A percentile compares a stretch with the other conserved stretches of the same genome.
Conservation (phyloP, 2,888 invertebrate species). For the Germaria angustata region DNA sequence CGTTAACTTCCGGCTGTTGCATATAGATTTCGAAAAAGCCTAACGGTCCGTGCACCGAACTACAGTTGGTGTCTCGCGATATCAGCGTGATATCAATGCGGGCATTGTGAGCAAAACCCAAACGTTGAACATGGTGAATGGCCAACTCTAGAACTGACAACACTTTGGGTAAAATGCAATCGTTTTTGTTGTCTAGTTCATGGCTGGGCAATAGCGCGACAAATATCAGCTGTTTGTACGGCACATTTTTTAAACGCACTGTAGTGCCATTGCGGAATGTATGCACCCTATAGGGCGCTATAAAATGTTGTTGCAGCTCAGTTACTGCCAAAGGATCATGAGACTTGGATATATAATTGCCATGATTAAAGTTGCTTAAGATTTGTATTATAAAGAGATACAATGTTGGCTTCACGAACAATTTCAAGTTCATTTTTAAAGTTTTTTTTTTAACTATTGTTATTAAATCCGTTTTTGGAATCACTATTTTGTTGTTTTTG, state of each 20-base stretch:
- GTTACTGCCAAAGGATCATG: slow-evolving; percentile 45
- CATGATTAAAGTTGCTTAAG: slow-evolving; percentile 26
- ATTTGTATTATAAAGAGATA: slow-evolving; percentile 41
- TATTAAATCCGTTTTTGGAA: background rate
- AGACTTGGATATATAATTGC: slow-evolving; percentile 10
- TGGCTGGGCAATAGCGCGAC: slow-evolving; percentile 76
- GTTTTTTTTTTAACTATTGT: background rate
- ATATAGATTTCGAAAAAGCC: slow-evolving; percentile 85
- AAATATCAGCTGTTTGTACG: slow-evolving; percentile 74
- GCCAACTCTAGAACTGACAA: slow-evolving; percentile 87
- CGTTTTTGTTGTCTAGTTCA: slow-evolving; percentile 77
- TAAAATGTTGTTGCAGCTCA: slow-evolving; percentile 72
- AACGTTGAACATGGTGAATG: slow-evolving; percentile 83
- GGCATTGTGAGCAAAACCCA: slow-evolving; percentile 84
- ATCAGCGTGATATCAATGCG: slow-evolving; percentile 85
- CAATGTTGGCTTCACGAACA: background rate
- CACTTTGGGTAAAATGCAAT: slow-evolving; percentile 84
- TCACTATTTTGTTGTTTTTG: no score
- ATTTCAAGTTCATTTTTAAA: slow-evolving; percentile 34
- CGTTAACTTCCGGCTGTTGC: slow-evolving; percentile 83
- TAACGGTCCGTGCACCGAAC: slow-evolving; percentile 88
- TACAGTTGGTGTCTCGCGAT: slow-evolving; percentile 87
- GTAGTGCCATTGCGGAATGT: slow-evolving; percentile 52
- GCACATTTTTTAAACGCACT: slow-evolving; percentile 47
- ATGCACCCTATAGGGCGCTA: slow-evolving; percentile 42